Percentiles rank a stretch among this genome's conserved stretches.
These are phyloP conservation scores for Meiosimyza decipiens DNA, from an alignment of 2,888 invertebrate genomes.

Conservation along the genomic window DNA sequence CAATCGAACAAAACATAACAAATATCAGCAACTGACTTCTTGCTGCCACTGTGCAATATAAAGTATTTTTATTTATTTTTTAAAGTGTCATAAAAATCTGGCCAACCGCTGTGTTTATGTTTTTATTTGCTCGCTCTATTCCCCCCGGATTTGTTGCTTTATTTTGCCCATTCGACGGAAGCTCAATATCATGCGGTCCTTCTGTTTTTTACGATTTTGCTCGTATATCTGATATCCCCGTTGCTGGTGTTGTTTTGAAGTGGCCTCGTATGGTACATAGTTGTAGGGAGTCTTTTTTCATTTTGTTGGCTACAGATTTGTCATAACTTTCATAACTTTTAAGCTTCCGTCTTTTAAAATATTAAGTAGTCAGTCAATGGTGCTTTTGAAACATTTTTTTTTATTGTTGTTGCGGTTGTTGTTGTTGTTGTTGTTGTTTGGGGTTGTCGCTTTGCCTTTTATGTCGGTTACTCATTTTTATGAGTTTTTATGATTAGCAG, in stretches of 20 bases:
- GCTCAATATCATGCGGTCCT: conserved; percentile 2
- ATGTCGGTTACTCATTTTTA: neutral
- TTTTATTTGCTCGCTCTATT: neutral
- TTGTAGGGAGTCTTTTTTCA: too few species aligned
- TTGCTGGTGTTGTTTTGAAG: too few species aligned
- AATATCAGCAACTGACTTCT: too few species aligned
- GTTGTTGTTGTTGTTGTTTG: conserved; percentile 13
- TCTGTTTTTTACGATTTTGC: conserved; percentile 7
- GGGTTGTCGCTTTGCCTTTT: neutral
- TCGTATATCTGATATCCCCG: neutral
- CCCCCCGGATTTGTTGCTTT: neutral
- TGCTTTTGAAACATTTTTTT: neutral
- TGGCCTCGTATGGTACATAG: too few species aligned
- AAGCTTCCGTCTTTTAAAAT: too few species aligned
- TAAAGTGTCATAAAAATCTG: conserved; percentile 6
- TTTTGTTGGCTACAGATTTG: too few species aligned
- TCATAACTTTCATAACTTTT: too few species aligned
- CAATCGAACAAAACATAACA: too few species aligned
- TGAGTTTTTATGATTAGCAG: too few species aligned
- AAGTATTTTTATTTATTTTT: neutral
- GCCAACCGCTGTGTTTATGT: conserved; percentile 28
- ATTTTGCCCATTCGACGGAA: neutral
- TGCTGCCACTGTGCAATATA: too few species aligned
- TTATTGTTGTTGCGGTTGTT: too few species aligned
- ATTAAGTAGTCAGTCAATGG: too few species aligned